Evolutionary conservation across 2,113 vertebrate species (phyloP), one percentile per base, ranked within the genome.

Genomic region (Triplophysa rosa): DNA sequence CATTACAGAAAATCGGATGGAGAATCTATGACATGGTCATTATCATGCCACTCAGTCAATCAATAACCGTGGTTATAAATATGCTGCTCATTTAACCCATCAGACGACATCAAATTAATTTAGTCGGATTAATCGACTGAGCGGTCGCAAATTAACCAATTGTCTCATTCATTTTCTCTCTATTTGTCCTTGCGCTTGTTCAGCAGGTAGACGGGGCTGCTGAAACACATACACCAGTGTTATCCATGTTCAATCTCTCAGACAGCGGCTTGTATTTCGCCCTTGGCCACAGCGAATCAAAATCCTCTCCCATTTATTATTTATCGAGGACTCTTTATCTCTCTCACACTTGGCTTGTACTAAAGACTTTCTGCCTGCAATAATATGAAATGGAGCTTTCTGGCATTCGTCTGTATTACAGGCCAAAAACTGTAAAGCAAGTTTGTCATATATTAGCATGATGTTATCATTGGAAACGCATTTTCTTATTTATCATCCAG

Each of bases 211-310:
- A 80, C 24, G 24, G 64, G 13, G 13, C 82, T 37, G 70, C 63
- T 77, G 89, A 87, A 89, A 90, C 76, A 90, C 76, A 79, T 83
- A 91, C 87, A 87, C 87, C 47, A 54, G 82, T 37, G 33, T 83
- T 90, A 86, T 90, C 89, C 82, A 63, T 89, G 9, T 59, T 79
- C 80, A 77, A 70, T 80, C 86, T 86, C 78, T 83, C 84, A 49
- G 9, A 70, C 29, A 1, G 42, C 47, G 29, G 65, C 40, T 67
- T 29, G 71, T 45, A 45, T 84, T 47, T 83, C 82, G 21, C 68
- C 45, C 79, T 59, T 45, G 62, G 80, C 77, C 17, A 58, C 65
- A 81, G 79, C 71, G 84, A 70, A 84, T 82, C 67, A 8, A 84
- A 52, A 85, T 71, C 72, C 64, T 2, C 83, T 63, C 29, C 3